These are phyloP conservation scores for Orthosia gracilis DNA, from an alignment of 2,888 invertebrate genomes.

Conservation along the genomic window DNA sequence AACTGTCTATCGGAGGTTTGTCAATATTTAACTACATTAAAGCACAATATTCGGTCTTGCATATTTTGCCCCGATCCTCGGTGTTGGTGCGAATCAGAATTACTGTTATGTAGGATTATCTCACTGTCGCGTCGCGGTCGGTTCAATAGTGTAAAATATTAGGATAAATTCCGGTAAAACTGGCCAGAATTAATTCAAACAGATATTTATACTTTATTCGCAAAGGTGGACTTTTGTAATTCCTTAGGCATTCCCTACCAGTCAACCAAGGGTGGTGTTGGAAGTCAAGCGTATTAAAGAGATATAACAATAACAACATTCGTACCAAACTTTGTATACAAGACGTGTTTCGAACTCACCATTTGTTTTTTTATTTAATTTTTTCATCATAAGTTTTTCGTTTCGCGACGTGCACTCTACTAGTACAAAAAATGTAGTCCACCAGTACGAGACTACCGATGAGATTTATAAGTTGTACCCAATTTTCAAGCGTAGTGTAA, in stretches of 20 bases:
- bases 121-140: too few relatives aligned
- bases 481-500: constrained; percentile 39
- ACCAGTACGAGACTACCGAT: constrained; percentile 14
- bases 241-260: too few relatives aligned
- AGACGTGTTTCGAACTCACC: neutral
- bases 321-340: neutral
- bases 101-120: neutral
- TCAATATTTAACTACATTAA: neutral
- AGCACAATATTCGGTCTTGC: neutral
- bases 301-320: too few relatives aligned
- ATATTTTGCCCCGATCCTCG: neutral
- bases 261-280: too few relatives aligned
- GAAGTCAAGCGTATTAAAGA: too few relatives aligned
- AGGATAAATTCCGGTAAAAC: neutral
- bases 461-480: constrained; percentile 46
- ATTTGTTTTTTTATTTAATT: neutral
- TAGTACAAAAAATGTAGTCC: constrained; percentile 21
- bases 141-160: neutral
- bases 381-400: neutral
- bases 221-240: too few relatives aligned
- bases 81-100: neutral
- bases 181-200: neutral
- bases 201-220: too few relatives aligned
- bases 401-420: constrained; percentile 3
- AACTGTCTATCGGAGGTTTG: neutral